These are phyloP conservation scores for Cataglyphis albicans DNA, from an alignment of 2,888 invertebrate species.

Conservation along the genomic window DNA sequence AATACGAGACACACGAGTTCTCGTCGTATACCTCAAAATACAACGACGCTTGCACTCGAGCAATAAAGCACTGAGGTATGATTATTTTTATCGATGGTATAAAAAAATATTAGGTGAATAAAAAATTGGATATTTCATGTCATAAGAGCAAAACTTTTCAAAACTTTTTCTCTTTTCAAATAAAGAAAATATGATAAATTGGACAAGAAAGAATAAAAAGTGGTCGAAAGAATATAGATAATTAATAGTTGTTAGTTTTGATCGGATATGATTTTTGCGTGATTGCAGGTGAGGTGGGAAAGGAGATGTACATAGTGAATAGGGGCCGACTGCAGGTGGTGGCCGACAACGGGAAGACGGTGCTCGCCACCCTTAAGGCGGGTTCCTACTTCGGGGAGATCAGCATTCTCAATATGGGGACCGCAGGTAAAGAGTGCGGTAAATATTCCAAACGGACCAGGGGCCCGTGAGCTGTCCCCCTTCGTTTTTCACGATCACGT, in stretches of 20 bases:
- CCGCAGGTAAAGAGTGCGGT: conserved; percentile 99
- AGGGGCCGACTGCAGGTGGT: conserved; percentile 97
- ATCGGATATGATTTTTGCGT: not conserved
- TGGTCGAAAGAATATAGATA: not conserved
- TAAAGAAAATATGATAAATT: not conserved
- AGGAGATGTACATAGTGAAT: conserved; percentile 99
- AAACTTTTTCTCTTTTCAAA: conserved; percentile 8
- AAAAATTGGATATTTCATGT: conserved; percentile 18
- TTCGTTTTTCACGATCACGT: conserved; percentile 82
- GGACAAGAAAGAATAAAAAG: not conserved
- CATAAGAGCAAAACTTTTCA: not conserved
- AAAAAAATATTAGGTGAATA: conserved; percentile 20
- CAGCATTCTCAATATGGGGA: conserved; percentile 99
- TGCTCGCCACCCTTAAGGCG: conserved; percentile 98
- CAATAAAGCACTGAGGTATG: not conserved
- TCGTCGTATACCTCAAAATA: not conserved
- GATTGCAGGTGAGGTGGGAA: conserved; percentile 97
- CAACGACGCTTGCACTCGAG: not conserved
- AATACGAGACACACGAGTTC: not conserved
- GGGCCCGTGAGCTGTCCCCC: conserved; percentile 81
- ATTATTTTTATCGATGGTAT: conserved; percentile 37
- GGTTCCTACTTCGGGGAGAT: conserved; percentile 99
- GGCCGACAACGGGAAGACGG: conserved; percentile 97
- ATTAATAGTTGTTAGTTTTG: not conserved
- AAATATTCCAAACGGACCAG: conserved; percentile 91